phyloP scores from a whole-genome alignment of 2,888 invertebrate genomes.

The Leucoptera coffeella region DNA sequence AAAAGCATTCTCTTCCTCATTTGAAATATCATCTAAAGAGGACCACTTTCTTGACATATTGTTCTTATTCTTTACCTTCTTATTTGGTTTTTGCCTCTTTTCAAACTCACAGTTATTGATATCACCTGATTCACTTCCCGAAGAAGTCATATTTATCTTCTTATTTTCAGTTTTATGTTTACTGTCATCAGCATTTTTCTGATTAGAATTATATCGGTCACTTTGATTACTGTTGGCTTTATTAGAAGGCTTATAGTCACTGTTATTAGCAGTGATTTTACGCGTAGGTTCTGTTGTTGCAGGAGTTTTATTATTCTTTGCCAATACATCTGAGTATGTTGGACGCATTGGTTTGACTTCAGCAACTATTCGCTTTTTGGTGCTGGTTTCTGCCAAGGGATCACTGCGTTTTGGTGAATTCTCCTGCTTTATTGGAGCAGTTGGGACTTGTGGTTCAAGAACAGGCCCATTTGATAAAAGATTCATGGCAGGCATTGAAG shows the following conservation, averaged over 20 bases:
- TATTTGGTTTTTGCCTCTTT: constrained; percentile 27
- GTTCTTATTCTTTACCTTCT: constrained; percentile 36
- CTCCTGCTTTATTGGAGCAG: constrained; percentile 6
- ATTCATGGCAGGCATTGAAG: constrained; percentile 28
- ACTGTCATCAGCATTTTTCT: constrained; percentile 23
- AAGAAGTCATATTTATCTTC: constrained; percentile 27
- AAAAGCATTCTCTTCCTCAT: constrained; percentile 25
- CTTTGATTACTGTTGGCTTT: constrained; percentile 18
- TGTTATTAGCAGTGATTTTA: constrained; percentile 27
- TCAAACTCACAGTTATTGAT: constrained; percentile 33
- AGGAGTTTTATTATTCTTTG: constrained; percentile 58
- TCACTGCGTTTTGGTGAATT: constrained; percentile 37
- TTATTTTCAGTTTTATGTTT: constrained; percentile 34
- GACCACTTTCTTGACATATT: constrained; percentile 54
- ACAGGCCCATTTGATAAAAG: constrained; percentile 18
- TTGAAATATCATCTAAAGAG: constrained; percentile 48
- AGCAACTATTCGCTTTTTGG: constrained; percentile 69
- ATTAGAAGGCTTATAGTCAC: constrained; percentile 26
- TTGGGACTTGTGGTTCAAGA: constrained; percentile 17
- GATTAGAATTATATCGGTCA: constrained; percentile 20
- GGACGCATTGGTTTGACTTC: constrained; percentile 85
- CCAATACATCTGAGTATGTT: constrained; percentile 77
- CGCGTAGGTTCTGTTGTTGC: constrained; percentile 32
- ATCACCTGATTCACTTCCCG: constrained; percentile 46
- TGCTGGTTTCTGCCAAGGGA: constrained; percentile 46